phyloP scores from a whole-genome alignment of 2,888 invertebrate species.

The Dryocosmus kuriphilus region DNA sequence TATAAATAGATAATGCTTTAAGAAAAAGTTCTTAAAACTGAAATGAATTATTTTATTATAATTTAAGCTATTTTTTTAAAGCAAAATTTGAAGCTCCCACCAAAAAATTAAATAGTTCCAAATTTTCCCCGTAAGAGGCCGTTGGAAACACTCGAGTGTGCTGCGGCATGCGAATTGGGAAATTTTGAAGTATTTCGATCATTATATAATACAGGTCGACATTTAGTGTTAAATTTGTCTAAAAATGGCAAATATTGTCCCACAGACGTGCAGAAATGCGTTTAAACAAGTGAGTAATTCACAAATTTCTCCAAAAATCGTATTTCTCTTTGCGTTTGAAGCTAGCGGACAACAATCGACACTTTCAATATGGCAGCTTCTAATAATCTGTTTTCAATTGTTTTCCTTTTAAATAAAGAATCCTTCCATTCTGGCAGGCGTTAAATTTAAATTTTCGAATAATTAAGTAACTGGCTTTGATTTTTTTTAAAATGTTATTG shows the following conservation, averaged over 20 bases:
- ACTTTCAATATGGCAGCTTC: slow-evolving; percentile 42
- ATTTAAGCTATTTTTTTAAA: not conserved
- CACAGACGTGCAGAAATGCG: slow-evolving; percentile 69
- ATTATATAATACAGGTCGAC: slow-evolving; percentile 20
- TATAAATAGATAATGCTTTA: not conserved
- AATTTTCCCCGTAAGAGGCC: not conserved
- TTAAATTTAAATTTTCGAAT: not conserved
- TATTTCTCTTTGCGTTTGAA: not conserved
- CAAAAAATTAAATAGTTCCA: not conserved
- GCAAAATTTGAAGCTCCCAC: not conserved
- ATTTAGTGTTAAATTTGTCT: slow-evolving; percentile 1
- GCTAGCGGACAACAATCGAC: not conserved
- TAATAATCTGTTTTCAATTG: too few species aligned
- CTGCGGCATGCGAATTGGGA: not conserved
- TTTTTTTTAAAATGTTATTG: not conserved
- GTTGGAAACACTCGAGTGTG: not conserved
- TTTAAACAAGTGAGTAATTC: slow-evolving; percentile 68
- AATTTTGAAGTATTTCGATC: not conserved
- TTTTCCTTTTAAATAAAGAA: not conserved
- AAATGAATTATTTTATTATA: not conserved
- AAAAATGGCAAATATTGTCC: slow-evolving; percentile 71
- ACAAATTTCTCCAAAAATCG: not conserved
- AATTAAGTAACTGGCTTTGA: not conserved
- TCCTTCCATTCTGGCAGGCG: not conserved
- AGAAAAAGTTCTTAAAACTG: not conserved